Percentiles rank a stretch among this genome's conserved stretches.
Evolutionary conservation across 2,888 invertebrate genomes (phyloP).

Genomic region (Dexiosoma caninum): DNA sequence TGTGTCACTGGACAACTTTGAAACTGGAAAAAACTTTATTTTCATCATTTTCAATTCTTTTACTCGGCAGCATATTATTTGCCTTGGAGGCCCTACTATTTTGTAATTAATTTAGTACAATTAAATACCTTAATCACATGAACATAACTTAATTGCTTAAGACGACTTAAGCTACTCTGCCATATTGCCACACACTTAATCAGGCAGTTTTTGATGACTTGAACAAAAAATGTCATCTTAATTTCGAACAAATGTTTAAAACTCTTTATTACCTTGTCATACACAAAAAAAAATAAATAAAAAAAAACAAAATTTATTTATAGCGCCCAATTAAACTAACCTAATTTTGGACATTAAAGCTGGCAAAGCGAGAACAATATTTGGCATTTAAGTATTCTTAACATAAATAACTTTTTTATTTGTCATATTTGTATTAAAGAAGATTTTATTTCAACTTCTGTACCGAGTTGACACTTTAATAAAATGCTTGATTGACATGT

Average conservation of each 20-base stretch:
- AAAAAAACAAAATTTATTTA: slow-evolving; percentile 12
- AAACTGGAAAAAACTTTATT: too few relatives aligned
- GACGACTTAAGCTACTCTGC: too few relatives aligned
- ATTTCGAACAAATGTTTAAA: slow-evolving; percentile 42
- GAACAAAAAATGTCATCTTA: slow-evolving; percentile 51
- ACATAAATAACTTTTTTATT: neutral
- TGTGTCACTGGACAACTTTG: too few relatives aligned
- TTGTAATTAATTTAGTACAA: too few relatives aligned
- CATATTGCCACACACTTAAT: too few relatives aligned
- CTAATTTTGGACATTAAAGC: slow-evolving; percentile 29
- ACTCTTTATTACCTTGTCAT: slow-evolving; percentile 33
- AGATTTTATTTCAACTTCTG: slow-evolving; percentile 26
- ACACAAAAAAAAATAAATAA: neutral
- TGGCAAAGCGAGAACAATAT: neutral
- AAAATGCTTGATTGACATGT: slow-evolving; percentile 53
- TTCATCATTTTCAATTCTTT: too few relatives aligned
- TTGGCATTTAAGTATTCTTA: slow-evolving; percentile 3
- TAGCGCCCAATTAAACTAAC: slow-evolving; percentile 37
- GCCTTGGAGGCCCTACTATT: too few relatives aligned
- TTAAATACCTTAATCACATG: too few relatives aligned
- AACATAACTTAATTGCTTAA: too few relatives aligned
- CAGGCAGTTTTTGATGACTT: slow-evolving; percentile 36
- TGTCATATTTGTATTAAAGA: slow-evolving; percentile 33
- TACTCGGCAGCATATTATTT: too few relatives aligned
- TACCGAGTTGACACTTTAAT: slow-evolving; percentile 44